Base-by-base conservation (phyloP, 2,797 vertebrate genomes). In the Staurois parvus region DNA sequence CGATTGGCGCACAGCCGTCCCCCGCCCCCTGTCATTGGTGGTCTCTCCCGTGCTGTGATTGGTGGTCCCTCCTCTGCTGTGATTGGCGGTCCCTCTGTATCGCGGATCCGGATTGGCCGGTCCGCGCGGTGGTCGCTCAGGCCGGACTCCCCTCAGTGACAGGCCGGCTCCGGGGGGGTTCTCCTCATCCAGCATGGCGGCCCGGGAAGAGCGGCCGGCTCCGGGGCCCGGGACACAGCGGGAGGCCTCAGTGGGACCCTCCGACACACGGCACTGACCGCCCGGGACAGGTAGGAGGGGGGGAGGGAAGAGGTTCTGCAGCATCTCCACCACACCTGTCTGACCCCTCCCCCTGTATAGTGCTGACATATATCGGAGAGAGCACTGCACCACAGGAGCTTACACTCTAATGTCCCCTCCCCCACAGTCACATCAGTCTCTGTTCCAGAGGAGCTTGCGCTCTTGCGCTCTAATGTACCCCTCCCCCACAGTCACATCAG, bases 111-210 rank as follows among this genome's bases (percentile, higher is more conserved):
- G 67, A 91, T 90, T 92, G 88, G 91, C 13, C 40, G 48, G 26
- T 28, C 17, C 24, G 24, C 26, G 52, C 34, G 85, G 85, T 64
- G 85, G 85, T 86, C 79, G 86, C 24, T 30, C 88, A 11, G 80
- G 73, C 24, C 17, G 34, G 37, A 77, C 89, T 59, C 21, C 76
- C 17, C 48, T 48, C 3, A 88, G 89, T 90, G 89, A 3, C 80
- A 62, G 32, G 1, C 2, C 2, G 77, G 76, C 77, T 85, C 89
- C 89, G 81, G 88, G 79, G 29, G 32, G 48, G n/a, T n/a, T n/a
- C 56, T 64, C 40, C 56, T 37, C 76, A 30, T 72, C 40, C 88
- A 90, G 88, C 88, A 91, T 92, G 92, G 89, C 88, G 90, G 90
- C 89, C 89, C 81, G 73, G 87, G 88, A 83, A 59, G 24, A n/a